phyloP scores from a whole-genome alignment of 2,797 vertebrate genomes.

The Poeciliopsis turneri region DNA sequence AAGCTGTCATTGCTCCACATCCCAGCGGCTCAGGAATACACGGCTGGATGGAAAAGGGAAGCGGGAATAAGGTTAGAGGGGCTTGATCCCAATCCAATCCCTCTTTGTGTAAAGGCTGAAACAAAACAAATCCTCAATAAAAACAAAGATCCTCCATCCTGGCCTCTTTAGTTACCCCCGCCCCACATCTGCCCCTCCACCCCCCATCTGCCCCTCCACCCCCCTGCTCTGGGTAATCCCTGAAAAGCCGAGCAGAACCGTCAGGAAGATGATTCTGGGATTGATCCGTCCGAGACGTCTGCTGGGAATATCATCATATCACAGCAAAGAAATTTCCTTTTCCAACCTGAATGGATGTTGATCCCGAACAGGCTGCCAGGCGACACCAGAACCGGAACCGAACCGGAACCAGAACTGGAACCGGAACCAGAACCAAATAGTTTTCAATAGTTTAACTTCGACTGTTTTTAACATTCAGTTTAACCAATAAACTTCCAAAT shows the following conservation, averaged over 20 bases:
- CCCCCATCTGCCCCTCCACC: neutral
- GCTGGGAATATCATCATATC: neutral
- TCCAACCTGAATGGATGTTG: neutral
- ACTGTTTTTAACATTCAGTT: neutral
- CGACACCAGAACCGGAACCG: neutral
- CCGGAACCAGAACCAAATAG: too few relatives aligned
- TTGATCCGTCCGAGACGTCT: slow-evolving; percentile 20
- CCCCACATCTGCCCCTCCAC: too few relatives aligned
- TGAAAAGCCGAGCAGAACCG: slow-evolving; percentile 26
- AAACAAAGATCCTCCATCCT: slow-evolving; percentile 51
- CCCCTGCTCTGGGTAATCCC: slow-evolving; percentile 42
- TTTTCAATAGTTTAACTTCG: too few relatives aligned
- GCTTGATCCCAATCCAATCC: slow-evolving; percentile 59
- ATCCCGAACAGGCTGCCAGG: neutral
- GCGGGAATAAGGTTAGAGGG: slow-evolving; percentile 23
- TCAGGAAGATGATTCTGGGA: slow-evolving; percentile 17
- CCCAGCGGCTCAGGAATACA: slow-evolving; percentile 44
- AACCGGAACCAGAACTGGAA: too few relatives aligned
- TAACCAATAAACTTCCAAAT: neutral
- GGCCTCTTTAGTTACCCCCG: slow-evolving; percentile 11
- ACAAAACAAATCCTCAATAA: slow-evolving; percentile 57
- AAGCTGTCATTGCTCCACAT: slow-evolving; percentile 78
- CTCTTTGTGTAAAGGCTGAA: slow-evolving; percentile 33
- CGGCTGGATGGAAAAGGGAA: slow-evolving; percentile 10
- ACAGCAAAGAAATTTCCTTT: neutral